Conservation (phyloP, 2,888 invertebrate species). For the Leptopterna dolabrata region DNA sequence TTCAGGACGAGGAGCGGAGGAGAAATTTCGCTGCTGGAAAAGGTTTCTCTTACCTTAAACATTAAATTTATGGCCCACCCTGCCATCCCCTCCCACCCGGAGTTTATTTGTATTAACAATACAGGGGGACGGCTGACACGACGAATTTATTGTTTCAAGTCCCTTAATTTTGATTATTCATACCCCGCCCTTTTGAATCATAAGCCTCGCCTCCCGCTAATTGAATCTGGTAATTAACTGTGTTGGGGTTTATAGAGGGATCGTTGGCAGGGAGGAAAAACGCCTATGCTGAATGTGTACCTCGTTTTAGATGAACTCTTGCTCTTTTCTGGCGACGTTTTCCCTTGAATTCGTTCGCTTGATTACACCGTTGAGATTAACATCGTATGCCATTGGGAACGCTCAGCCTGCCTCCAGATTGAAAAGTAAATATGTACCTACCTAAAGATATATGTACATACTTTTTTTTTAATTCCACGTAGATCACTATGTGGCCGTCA, state of each 20-base stretch:
- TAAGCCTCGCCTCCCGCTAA: slow-evolving; percentile 34
- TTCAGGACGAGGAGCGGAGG: background rate
- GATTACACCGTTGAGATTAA: too few species aligned
- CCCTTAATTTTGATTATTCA: slow-evolving; percentile 49
- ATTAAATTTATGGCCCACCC: slow-evolving; percentile 49
- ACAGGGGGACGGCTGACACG: background rate
- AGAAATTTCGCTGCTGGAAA: slow-evolving; percentile 12
- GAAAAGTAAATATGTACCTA: too few species aligned
- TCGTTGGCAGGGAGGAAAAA: background rate
- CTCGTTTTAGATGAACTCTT: too few species aligned
- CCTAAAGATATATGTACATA: too few species aligned
- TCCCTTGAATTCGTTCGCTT: too few species aligned
- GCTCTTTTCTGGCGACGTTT: too few species aligned
- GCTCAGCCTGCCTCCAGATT: too few species aligned
- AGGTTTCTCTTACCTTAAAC: slow-evolving; percentile 51
- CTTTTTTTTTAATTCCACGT: too few species aligned
- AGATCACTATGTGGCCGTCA: too few species aligned
- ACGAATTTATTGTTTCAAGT: slow-evolving; percentile 41
- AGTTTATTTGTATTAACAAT: slow-evolving; percentile 48
- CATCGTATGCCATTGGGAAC: too few species aligned
- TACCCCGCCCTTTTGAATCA: slow-evolving; percentile 37
- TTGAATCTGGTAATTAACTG: slow-evolving; percentile 41
- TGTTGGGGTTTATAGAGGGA: background rate
- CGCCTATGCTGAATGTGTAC: background rate
- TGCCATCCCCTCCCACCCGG: background rate